Base-by-base conservation (phyloP, 2,888 invertebrate genomes). In the Pyralis farinalis region DNA sequence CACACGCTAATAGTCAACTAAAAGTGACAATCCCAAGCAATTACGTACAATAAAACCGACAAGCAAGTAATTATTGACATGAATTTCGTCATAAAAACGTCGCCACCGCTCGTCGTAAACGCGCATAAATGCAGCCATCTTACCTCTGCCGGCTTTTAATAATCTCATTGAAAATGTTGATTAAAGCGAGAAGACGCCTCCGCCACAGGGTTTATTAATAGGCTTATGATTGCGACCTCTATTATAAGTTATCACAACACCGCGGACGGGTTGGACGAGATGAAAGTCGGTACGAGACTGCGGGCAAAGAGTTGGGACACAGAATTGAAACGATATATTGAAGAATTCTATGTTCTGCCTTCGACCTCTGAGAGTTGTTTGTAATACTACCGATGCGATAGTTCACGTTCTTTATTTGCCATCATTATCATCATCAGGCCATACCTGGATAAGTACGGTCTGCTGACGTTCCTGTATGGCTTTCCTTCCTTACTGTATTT, bases 141-240 rank as follows among this genome's bases (percentile, higher is more conserved):
- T 46, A 38, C 55, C 49, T 64, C 71, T 52, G 57, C 60, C 58
- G 63, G 55, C 63, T 48, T 71, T 70, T 69, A 75, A 76, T 71
- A 73, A 75, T 71, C 73, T 70, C 71, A 78, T 78, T 78, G 71
- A 75, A 73, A 71, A 76, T 71, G 73, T 77, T 78, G 76, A 79
- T 77, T 75, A 72, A 78, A 72, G 67, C 65, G 68, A 67, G 63
- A 67, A 72, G 70, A 73, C 65, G 69, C 69, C 67, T 68, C 57
- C 58, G 55, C 60, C 58, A 55, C 58, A 54, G 53, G 54, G 53
- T 62, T 72, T 72, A 76, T 78, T 79, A 77, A 79, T 78, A 77
- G 72, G 64, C 68, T 66, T 68, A 71, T 74, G 77, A 80, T 78
- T 77, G 71, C 75, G 49, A 62, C 65, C 59, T 60, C 68, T 74